Evolutionary conservation across 2,888 invertebrate genomes (phyloP).

Genomic region (Tubulanus polymorphus): DNA sequence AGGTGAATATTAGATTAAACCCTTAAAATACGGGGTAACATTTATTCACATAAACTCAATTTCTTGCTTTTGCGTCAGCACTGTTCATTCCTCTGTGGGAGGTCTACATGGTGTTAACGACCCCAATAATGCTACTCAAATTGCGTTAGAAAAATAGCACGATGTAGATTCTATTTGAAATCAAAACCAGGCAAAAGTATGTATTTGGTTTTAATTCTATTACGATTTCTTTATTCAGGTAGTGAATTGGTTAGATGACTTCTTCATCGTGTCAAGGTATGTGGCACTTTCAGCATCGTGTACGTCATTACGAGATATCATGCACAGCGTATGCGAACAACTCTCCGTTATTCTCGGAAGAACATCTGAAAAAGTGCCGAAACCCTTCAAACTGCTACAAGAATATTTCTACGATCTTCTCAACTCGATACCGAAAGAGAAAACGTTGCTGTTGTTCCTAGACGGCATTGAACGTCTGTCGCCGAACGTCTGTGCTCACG

Average conservation of each 20-base stretch:
- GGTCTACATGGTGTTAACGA: too few species aligned
- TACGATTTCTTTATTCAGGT: constrained; percentile 26
- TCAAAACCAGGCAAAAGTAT: too few species aligned
- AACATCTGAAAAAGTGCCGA: constrained; percentile 23
- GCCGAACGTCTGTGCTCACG: constrained; percentile 32
- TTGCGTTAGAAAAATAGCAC: too few species aligned
- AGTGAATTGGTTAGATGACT: constrained; percentile 19
- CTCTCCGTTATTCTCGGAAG: constrained; percentile 25
- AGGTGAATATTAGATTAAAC: constrained; percentile 26
- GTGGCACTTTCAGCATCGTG: constrained; percentile 34
- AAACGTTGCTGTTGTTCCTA: constrained; percentile 37
- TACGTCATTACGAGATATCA: constrained; percentile 33
- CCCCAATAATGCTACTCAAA: too few species aligned
- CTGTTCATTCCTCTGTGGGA: too few species aligned
- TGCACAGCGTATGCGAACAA: constrained; percentile 39
- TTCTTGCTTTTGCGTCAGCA: too few species aligned
- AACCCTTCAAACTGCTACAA: constrained; percentile 27
- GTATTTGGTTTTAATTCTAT: too few species aligned
- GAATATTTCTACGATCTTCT: constrained; percentile 33
- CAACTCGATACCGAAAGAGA: constrained; percentile 27
- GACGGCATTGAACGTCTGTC: constrained; percentile 25
- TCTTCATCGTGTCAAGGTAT: constrained; percentile 32
- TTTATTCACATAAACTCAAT: too few species aligned
- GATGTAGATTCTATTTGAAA: too few species aligned
- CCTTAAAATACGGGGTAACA: too few species aligned